Base-by-base conservation (phyloP, 1,140 invertebrate genomes). In the Drosophila repletoides region DNA sequence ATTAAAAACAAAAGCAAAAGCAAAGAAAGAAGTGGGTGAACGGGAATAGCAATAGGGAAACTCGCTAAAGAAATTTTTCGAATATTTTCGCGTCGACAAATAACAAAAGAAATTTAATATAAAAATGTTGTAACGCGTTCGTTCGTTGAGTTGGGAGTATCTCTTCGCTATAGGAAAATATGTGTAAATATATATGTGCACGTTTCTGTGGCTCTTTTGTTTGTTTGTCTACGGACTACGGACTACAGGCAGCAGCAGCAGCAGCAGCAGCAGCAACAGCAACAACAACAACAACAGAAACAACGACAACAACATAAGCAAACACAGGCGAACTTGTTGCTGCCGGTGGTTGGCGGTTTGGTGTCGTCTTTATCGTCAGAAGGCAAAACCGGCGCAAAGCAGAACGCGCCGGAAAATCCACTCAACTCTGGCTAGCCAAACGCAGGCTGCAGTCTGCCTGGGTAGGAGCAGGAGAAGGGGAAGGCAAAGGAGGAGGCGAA, bases 401-500 rank as follows among this genome's bases (percentile, higher is more conserved):
- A 75, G 74, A 84, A 84, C 49, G 55, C 63, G 34, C 36, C 80
- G 67, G 75, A 84, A 86, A 86, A 76, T 65, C 63, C 67, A 68
- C 59, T 64, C 68, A 53, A 69, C 31, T 65, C 29, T 45, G 38
- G 41, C 22, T 28, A 19, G 33, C 10, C 15, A 34, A 15, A 21
- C n/a, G n/a, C n/a, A n/a, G n/a, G n/a, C 5, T 31, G 26, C 14
- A 15, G 26, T 4, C 34, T 14, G 38, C 4, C 14, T 14, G 22
- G 14, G 29, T n/a, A n/a, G 40, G 1, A 10, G 22, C 22, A 12
- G 29, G 10, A 40, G 17, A 1, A 19, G 12, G 9, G 10, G 46
- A 10, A 14, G 34, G 38, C 29, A 28, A 12, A 29, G 24, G 9
- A 14, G 22, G 22, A 41, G 26, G 24, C 40, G 34, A 10, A 3